Evolutionary conservation across 2,888 invertebrate species (phyloP).

Genomic region (Chloroclystis v-ata): DNA sequence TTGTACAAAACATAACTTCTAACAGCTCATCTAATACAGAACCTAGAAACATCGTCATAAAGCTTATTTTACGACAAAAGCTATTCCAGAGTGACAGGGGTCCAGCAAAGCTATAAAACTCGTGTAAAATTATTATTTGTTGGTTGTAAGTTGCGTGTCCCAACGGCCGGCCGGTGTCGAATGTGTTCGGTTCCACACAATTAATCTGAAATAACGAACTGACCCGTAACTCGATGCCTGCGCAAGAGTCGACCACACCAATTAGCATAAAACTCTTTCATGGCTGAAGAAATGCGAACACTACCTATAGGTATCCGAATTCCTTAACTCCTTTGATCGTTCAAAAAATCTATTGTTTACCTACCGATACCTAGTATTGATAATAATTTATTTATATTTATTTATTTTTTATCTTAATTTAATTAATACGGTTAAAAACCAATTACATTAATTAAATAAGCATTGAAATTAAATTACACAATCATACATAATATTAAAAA

Average conservation of each 20-base stretch:
- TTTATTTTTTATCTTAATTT: no score
- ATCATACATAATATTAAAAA: no score
- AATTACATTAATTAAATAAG: no score
- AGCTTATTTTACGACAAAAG: conserved; percentile 5
- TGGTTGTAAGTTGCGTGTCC: conserved; percentile 44
- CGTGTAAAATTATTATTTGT: conserved; percentile 28
- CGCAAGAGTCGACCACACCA: conserved; percentile 55
- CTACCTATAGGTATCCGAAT: neutral
- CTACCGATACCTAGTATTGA: no score
- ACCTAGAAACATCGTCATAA: conserved; percentile 1
- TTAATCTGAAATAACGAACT: conserved; percentile 72
- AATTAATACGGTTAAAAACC: no score
- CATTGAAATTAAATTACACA: no score
- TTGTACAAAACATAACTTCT: no score
- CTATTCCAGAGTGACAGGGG: conserved; percentile 11
- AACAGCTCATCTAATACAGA: neutral
- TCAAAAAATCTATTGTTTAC: no score
- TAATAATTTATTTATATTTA: no score
- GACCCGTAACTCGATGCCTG: conserved; percentile 65
- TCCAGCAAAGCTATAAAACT: conserved; percentile 22
- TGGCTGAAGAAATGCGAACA: conserved; percentile 3
- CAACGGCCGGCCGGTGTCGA: conserved; percentile 56
- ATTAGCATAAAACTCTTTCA: conserved; percentile 55
- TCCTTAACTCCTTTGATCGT: no score
- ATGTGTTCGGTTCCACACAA: conserved; percentile 70